Evolutionary conservation across 2,888 invertebrate genomes (phyloP), one percentile per base, ranked within the genome.

Genomic region (Pelosia muscerda): DNA sequence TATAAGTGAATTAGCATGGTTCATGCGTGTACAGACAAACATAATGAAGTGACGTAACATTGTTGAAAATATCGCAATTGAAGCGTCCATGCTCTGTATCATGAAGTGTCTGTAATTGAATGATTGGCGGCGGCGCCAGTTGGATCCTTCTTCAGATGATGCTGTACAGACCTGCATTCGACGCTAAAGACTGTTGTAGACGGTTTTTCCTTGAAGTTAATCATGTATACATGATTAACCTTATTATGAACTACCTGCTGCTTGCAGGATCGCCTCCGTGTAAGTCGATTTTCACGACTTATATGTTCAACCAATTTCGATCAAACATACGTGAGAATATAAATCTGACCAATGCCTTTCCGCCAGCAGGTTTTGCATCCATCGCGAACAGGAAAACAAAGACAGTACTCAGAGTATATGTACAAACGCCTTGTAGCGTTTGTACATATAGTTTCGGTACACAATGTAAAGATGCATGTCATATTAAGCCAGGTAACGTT

Each of bases 101-200:
- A 74, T 75, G 84, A 74, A 86, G 85, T 84, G 86, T 76, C 77
- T 79, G 84, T 88, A 92, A 92, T 92, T 92, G 91, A 89, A 91
- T 90, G 90, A 92, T 92, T 92, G 90, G 79, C 85, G 72, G 88
- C 87, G 88, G 90, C 92, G 92, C 92, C 92, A 89, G 82, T 77
- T 87, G 85, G 87, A 87, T 88, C 89, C 90, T 91, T 88, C 90
- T 90, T 84, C 85, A 89, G 86, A 84, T 91, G 92, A 92, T 84
- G 88, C 83, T 87, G 83, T 71, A 82, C 92, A 92, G 91, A 82
- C 77, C 72, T 82, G 86, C 87, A 87, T 90, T 86, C 88, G 85
- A 84, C 74, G 58, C 23, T 63, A 66, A 60, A 54, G 63, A 15
- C 31, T 11, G 23, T 31, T 34, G 22, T 53, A 63, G 23, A 63